Base-by-base conservation (phyloP, 2,888 invertebrate species). In the Nowickia ferox region DNA sequence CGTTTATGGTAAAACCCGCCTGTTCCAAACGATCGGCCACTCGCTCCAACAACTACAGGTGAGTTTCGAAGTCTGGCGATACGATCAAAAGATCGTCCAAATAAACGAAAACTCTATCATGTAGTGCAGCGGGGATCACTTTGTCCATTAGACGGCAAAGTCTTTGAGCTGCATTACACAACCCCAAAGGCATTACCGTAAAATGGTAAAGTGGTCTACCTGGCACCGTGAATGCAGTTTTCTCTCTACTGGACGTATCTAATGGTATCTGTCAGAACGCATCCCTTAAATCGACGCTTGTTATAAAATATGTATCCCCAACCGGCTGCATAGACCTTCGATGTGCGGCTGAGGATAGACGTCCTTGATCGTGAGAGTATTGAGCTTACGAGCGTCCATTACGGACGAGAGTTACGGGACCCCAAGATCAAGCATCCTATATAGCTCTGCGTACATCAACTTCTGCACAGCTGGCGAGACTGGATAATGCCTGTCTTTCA, bases 1-100 rank as follows among this genome's bases (percentile, higher is more conserved):
- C 46, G 13, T 46, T 46, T 46, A 46, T 46, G 11, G 46, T 46
- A 0, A 46, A 15, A 11, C 46, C 46, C 11, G 46, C 46, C 46
- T 13, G 11, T 46, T 46, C 46, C 46, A 46, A 1, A 46, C 46
- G 5, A 46, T 0, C 15, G 11, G 46, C 46, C 46, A 46, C 46
- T 15, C 46, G 13, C 15, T 11, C 15, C 13, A 13, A 6, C 30
- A 30, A 30, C 30, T 30, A 5, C 30, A 30, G 30, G 30, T 30
- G 30, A 30, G 30, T 30, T 46, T 15, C 15, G 11, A 46, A 46
- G 22, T 65, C 65, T 11, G 59, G 59, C 19, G 59, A 59, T 30
- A 59, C 40, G 9, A 59, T 40, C 40, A 59, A n/a, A n/a, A 59
- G 63, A 19, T 63, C 63, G n/a, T 63, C 63, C 19, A 63, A 19